A percentile compares a stretch with the other conserved stretches of the same genome.
Evolutionary conservation across 1,140 invertebrate species (phyloP).

Genomic region (Brachionus paranguensis): DNA sequence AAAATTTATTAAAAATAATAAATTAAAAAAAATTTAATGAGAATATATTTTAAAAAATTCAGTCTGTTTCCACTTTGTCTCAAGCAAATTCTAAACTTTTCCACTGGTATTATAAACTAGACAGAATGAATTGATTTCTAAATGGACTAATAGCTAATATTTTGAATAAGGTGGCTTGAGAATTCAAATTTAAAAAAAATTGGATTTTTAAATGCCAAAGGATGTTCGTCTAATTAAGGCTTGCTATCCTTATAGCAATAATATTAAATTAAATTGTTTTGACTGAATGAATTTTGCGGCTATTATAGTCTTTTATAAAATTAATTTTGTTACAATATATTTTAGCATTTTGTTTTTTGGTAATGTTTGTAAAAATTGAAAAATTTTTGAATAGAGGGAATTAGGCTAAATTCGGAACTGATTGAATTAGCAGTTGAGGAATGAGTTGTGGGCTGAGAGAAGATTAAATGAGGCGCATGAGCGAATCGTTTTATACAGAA

Average conservation of each 20-base stretch:
- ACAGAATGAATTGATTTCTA: neutral
- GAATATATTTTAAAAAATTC: no score
- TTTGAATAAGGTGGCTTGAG: neutral
- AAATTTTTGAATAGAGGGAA: neutral
- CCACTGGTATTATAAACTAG: neutral
- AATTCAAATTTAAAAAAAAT: neutral
- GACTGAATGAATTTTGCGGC: neutral
- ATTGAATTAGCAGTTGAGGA: neutral
- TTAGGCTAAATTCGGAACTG: neutral
- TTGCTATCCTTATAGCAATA: neutral
- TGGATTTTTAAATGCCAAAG: neutral
- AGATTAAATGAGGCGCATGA: neutral
- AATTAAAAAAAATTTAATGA: no score
- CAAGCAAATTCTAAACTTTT: neutral
- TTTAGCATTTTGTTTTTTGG: neutral
- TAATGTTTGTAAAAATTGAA: neutral
- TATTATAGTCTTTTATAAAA: neutral
- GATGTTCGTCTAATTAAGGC: neutral
- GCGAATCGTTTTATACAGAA: neutral
- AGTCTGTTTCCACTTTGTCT: neutral
- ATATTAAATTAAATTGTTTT: neutral
- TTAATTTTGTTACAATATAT: neutral
- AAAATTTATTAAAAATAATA: no score
- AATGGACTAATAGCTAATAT: neutral
- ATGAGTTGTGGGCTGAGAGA: neutral